Evolutionary conservation across 2,888 invertebrate species (phyloP), one percentile per base, ranked within the genome.

Genomic region (Sphinx pinastri): DNA sequence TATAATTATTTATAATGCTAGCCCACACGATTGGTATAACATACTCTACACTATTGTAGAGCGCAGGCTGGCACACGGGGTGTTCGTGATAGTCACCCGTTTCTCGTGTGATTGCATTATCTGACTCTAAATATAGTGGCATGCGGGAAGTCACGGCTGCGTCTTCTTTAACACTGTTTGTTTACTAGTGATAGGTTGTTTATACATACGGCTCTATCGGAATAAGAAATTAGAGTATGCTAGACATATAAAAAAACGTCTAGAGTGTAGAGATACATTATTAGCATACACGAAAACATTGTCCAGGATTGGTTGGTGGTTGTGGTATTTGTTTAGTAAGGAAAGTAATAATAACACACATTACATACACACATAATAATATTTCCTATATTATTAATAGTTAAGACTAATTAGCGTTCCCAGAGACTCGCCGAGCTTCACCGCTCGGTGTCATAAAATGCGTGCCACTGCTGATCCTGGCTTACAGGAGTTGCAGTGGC

Each of bases 71-170:
- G 68, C 87, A 85, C 79, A 77, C 74, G 73, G 72, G 71, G 74
- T 72, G 71, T 75, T 78, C 81, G 88, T 92, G 92, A 91, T 86
- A 81, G 83, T 88, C 93, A 93, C 86, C 81, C 77, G 78, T 73
- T 75, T 77, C 76, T 78, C 76, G 84, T 77, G 80, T 92, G 93
- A 88, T 88, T 81, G 71, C 71, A 76, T 84, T 87, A 86, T 87
- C 86, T 58, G 75, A 67, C 75, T 81, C 82, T 85, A 85, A 84
- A 82, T 84, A 84, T 84, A 82, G 76, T 77, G 72, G 67, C 51
- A 49, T 25, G 58, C 58, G 38, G 73, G 70, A 71, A 76, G 77
- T 77, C 81, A 80, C 75, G 78, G 81, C 67, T 78, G 73, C 67
- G 74, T 59, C 71, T 68, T 68, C 68, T 31, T 67, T 71, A 71